Base-by-base conservation (phyloP, 1,140 invertebrate genomes). In the Zaprionus gabonicus region DNA sequence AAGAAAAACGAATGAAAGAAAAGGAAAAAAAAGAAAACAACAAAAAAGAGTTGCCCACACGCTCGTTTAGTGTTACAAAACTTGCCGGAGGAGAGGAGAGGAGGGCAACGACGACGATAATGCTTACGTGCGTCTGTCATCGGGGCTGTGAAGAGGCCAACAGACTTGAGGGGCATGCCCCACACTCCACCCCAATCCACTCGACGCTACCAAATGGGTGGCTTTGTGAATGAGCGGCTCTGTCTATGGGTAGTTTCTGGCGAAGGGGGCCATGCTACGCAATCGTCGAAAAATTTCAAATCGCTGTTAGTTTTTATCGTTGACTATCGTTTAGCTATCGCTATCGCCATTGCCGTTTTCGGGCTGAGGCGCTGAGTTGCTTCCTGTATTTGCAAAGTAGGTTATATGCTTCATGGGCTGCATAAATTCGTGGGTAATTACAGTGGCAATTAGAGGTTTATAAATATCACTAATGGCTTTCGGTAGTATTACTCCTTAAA, bases 281-380 rank as follows among this genome's bases (percentile, higher is more conserved):
- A 88, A 87, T 88, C 84, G 69, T 79, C 63, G 56, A 87, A 87
- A 74, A 72, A 87, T 87, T 87, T 87, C 74, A 84, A 76, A 72
- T 75, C 64, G 62, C 58, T 67, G 63, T 81, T 51, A 64, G 28
- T 58, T 56, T 70, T 66, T 60, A 77, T 67, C 36, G 58, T 49
- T 36, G 15, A 63, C 31, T 71, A 69, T 34, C 60, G 53, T 9
- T 34, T 60, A n/a, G 64, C 63, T 69, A 71, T 72, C 49, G 67
- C 63, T 69, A 71, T 72, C 53, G 64, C 55, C 68, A 75, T 71
- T 70, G 71, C 84, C 83, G 56, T 87, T 79, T 87, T 88, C 51
- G 84, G 84, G 20, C 31, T 34, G 31, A 34, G 31, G 31, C 27
- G 27, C 44, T 53, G 53, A 46, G 41, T 46, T 23, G 63, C 72